Evolutionary conservation across 2,888 invertebrate genomes (phyloP), one percentile per base, ranked within the genome.

Genomic region (Ptilodon capucinus): DNA sequence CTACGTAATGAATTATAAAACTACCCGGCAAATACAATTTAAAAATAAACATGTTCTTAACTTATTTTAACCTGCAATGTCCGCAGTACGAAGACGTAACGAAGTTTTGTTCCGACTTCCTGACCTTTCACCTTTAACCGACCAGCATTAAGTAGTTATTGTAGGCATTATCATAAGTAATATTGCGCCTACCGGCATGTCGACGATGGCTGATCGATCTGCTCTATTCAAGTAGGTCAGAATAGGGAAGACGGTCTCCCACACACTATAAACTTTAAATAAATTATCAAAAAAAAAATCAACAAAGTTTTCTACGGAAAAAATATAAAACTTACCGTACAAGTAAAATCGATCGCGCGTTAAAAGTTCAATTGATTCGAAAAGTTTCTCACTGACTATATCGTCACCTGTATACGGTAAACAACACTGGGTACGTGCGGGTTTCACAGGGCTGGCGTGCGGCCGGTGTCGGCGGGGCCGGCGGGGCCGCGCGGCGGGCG

Each of bases 351-450:
- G 81, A 82, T 81, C 76, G 71, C 72, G 62, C 68, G 64, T 53
- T 51, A 45, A 74, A 74, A 75, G 77, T 79, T 77, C 79, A 73
- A 76, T 79, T 75, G 81, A 76, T 80, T 72, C 76, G 79, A 64
- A 76, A 78, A 77, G 74, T 75, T 79, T 79, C 75, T 76, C 74
- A 74, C 63, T 71, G 57, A 60, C 68, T 69, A 60, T 69, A 68
- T 72, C 70, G 71, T 81, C 79, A 81, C 78, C 77, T 77, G 78
- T 68, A 71, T 61, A 65, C 68, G 68, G 36, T 57, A 51, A 42
- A 70, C 55, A 78, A 75, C 68, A 42, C 42, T 19, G 47, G 45
- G 56, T 51, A 42, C 44, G 49, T 34, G 42, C 36, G 44, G 44
- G 44, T 21, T 41, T 47, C 43, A 44, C 40, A 32, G 42, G 49